Base-by-base conservation (phyloP, 2,113 vertebrate genomes). In the Mirounga angustirostris region DNA sequence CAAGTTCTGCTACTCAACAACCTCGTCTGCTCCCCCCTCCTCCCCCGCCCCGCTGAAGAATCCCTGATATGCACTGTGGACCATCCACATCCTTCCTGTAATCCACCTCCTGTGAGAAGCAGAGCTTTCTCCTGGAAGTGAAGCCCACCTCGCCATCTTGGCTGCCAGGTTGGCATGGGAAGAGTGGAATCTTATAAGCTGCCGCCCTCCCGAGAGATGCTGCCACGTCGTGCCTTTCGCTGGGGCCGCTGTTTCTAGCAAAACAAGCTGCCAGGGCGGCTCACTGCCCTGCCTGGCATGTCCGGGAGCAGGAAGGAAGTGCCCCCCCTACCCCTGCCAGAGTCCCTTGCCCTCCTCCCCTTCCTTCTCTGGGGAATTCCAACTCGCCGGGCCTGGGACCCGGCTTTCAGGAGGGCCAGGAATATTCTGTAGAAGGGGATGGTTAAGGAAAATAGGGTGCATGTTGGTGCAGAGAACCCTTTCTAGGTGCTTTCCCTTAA, bases 31-130 rank as follows among this genome's bases (percentile, higher is more conserved):
- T 98, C 83, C 92, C 95, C 98, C 98, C 95, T 98, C 98, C 97
- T 97, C 83, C 92, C 95, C 46, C 98, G 98, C 95, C 98, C 96
- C 13, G 46, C 96, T 22, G 16, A 96, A 98, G 98, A 98, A 98
- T 98, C 98, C 97, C 97, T 98, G 97, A 96, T 95, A 98, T 71
- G 96, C 97, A 97, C 96, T 85, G 94, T 85, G 85, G 58, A 88
- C 84, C 88, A 91, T 98, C 97, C 95, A 98, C 97, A 98, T 98
- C 98, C 98, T 99, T 98, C 98, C 98, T 98, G 97, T 98, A 98
- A 92, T 95, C 93, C 89, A 96, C 97, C 98, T 98, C 98, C 98
- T 98, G 98, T 93, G 97, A 19, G 0, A 97, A 98, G 97, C 67
- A 90, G 50, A 98, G 97, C 40, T 22, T 98, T 95, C 89, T 98